Evolutionary conservation across 2,888 invertebrate genomes (phyloP), one percentile per base, ranked within the genome.

Genomic region (Papilio elwesi): DNA sequence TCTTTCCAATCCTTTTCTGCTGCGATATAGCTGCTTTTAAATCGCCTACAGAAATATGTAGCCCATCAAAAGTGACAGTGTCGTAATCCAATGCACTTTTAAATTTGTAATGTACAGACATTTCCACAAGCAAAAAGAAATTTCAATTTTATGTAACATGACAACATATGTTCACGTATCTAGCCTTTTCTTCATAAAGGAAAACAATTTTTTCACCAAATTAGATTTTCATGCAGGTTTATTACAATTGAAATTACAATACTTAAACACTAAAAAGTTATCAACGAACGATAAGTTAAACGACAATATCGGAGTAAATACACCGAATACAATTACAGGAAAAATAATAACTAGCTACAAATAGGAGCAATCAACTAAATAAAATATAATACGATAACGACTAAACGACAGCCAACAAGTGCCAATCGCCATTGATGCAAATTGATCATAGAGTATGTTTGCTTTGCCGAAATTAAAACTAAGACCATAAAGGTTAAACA

Each of bases 81-180:
- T 99, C 98, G 94, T 97, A 98, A 89, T 99, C 98, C 86, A 98
- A 94, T 75, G 98, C 97, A 85, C 98, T 98, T 94, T 99, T 99
- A 89, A 99, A 99, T 92, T 99, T 99, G 94, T 99, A 99, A 92
- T 99, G 99, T 79, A 99, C 98, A 85, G 98, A 99, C 97, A 98
- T 98, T 86, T 88, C 93, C 85, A 81, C 77, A 80, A 76, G 78
- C 70, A 73, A 71, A 75, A 74, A 74, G 77, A 71, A 70, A 77
- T 78, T 75, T 64, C 67, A 75, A 78, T 78, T 78, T 77, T 77
- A 78, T 81, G 79, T 78, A 85, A 81, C 89, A 89, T 88, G 85
- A 85, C 87, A 80, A 74, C 70, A 76, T 71, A 70, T 75, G 67
- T 79, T 78, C 75, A 78, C 73, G 75, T 77, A 74, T 76, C 16